Evolutionary conservation across 1,140 invertebrate genomes (phyloP), one percentile per base, ranked within the genome.

Genomic region (Drosophila nigrodunni): DNA sequence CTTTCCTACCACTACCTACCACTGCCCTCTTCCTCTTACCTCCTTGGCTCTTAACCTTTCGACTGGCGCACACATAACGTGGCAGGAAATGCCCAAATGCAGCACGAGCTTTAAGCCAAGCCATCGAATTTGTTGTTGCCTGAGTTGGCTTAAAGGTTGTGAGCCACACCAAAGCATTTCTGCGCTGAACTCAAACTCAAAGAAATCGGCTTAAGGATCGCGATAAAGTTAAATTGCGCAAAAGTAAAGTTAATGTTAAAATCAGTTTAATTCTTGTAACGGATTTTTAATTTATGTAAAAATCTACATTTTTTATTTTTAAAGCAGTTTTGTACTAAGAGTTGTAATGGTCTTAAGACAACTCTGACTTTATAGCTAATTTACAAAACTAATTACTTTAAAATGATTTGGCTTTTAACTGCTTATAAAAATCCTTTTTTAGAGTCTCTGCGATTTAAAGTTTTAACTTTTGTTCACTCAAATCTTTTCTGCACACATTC

Each of bases 41-140:
- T 30, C 25, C 25, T 70, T 70, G 66, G 60, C 79, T 69, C 68
- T 79, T 87, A 77, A 87, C 83, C 83, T 87, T 87, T 87, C 66
- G 69, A 66, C 54, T 46, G 58, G 67, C 62, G 73, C 67, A 60
- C 58, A 21, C 52, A 60, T 74, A 87, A 87, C 76, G 77, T 79
- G 80, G 43, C 83, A 88, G 83, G 83, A 87, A 87, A 73, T 88
- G 67, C 58, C 71, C 41, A 73, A 67, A 78, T 65, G 49, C 47
- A 77, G 59, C 68, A 68, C 30, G 39, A 57, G 46, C 43, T 68
- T 61, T 54, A 86, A 65, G 59, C 74, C 74, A 47, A 55, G 47
- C 69, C 61, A 52, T 64, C 35, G 44, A 50, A 15, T 47, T 64
- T 47, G n/a, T 41, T 34, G 37, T 21, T 46, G 44, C 43, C 30